Evolutionary conservation across 2,113 vertebrate genomes (phyloP).

Genomic region (Shinisaurus crocodilurus): DNA sequence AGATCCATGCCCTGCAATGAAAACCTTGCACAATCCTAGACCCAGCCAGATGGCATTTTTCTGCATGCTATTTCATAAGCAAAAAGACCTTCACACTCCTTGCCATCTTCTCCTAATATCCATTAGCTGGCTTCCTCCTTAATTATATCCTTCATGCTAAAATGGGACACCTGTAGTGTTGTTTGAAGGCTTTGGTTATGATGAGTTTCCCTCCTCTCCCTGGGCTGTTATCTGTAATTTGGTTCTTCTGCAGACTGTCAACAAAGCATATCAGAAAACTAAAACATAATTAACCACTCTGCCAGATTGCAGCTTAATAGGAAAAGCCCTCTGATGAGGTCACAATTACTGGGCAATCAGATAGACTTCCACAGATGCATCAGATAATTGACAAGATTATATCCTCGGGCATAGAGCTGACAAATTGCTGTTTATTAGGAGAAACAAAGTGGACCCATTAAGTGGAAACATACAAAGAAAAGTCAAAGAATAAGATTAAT

Average conservation of each 20-base stretch:
- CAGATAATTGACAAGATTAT: conserved; percentile 66
- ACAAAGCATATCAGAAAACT: conserved; percentile 60
- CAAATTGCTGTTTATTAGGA: conserved; percentile 71
- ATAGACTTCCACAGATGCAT: conserved; percentile 75
- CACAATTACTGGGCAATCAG: conserved; percentile 75
- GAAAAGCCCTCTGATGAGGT: conserved; percentile 64
- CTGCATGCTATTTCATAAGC: neutral
- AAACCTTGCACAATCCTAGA: accelerated
- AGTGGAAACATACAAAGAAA: conserved; percentile 40
- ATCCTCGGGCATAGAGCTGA: conserved; percentile 72
- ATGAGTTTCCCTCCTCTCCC: conserved; percentile 15
- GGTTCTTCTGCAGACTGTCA: conserved; percentile 23
- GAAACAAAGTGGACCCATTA: conserved; percentile 67
- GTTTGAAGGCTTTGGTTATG: accelerated
- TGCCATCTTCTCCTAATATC: neutral
- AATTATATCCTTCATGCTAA: conserved; percentile 23
- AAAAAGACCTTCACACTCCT: conserved; percentile 37
- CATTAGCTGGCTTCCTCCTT: conserved; percentile 59
- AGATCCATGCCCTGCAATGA: neutral
- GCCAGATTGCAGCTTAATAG: conserved; percentile 74
- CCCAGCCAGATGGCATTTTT: neutral
- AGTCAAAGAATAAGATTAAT: neutral
- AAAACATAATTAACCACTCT: conserved; percentile 73
- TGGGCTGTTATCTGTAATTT: conserved; percentile 52
- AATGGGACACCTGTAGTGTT: conserved; percentile 66